Evolutionary conservation across 2,888 invertebrate species (phyloP).

Genomic region (Pammene fasciana): DNA sequence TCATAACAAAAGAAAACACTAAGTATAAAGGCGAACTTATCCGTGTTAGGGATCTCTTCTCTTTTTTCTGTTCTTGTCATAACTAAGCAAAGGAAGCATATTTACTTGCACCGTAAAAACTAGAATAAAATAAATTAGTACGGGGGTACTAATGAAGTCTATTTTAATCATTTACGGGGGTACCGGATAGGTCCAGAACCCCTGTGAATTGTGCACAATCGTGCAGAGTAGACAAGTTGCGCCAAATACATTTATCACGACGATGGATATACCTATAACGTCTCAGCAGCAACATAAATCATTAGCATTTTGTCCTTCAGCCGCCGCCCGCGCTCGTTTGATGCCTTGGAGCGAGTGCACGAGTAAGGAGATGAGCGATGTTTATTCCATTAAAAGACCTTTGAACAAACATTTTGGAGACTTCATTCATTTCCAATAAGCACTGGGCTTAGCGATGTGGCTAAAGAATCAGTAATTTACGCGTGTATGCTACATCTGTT

Average conservation of each 20-base stretch:
- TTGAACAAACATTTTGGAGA: not conserved
- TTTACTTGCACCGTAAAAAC: too few relatives aligned
- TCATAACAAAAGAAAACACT: too few relatives aligned
- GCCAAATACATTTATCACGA: constrained; percentile 70
- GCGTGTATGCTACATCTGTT: not conserved
- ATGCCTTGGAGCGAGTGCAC: constrained; percentile 25
- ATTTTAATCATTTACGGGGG: too few relatives aligned
- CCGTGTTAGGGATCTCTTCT: too few relatives aligned
- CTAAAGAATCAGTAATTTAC: not conserved
- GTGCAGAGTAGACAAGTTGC: constrained; percentile 49
- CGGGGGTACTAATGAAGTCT: too few relatives aligned
- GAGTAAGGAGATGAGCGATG: constrained; percentile 17
- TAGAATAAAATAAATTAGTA: too few relatives aligned
- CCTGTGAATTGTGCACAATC: constrained; percentile 32
- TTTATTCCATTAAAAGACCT: constrained; percentile 16
- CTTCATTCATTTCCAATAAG: constrained; percentile 8
- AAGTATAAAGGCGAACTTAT: too few relatives aligned
- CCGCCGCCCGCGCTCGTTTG: constrained; percentile 41
- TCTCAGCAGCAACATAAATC: constrained; percentile 71
- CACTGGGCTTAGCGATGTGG: not conserved
- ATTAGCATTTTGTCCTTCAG: constrained; percentile 55
- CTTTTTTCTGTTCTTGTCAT: too few relatives aligned
- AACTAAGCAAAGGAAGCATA: too few relatives aligned
- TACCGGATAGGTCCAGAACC: not conserved
- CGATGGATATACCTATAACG: constrained; percentile 57